Percentiles rank a stretch among this genome's conserved stretches.
Evolutionary conservation across 2,113 vertebrate genomes (phyloP).

Genomic region (Chelonoidis abingdonii): DNA sequence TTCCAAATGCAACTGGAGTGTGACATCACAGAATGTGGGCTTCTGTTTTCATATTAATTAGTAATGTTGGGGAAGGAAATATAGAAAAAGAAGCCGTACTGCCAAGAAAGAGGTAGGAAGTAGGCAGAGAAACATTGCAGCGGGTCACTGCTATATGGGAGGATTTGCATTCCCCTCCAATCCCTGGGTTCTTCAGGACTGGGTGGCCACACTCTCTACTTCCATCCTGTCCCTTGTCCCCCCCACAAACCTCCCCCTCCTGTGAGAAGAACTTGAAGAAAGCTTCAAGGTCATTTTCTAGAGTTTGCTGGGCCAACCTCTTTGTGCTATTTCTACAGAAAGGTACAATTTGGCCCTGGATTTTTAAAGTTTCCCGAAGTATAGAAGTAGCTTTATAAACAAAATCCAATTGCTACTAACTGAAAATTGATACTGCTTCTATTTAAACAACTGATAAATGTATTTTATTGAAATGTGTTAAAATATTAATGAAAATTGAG

Average conservation of each 20-base stretch:
- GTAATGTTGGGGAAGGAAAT: neutral
- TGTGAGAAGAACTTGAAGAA: neutral
- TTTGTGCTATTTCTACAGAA: constrained; percentile 43
- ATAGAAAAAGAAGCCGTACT: neutral
- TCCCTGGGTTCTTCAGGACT: neutral
- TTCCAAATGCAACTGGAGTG: neutral
- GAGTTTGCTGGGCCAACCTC: constrained; percentile 21
- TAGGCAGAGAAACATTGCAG: neutral
- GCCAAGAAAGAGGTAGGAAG: neutral
- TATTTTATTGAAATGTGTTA: accelerated
- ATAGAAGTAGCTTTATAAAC: neutral
- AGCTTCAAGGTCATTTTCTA: constrained; percentile 33
- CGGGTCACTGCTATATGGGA: neutral
- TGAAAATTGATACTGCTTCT: neutral
- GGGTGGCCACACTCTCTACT: neutral
- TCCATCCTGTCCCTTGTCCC: neutral
- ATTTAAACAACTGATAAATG: neutral
- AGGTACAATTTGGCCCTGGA: neutral
- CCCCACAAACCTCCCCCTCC: too few relatives aligned
- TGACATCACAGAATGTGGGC: accelerated
- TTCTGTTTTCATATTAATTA: neutral
- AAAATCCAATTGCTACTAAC: neutral
- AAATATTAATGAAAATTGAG: constrained; percentile 28
- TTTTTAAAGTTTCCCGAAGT: constrained; percentile 15
- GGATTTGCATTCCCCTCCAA: neutral